Conservation (phyloP, 2,113 vertebrate genomes). For the Arvicanthis niloticus region DNA sequence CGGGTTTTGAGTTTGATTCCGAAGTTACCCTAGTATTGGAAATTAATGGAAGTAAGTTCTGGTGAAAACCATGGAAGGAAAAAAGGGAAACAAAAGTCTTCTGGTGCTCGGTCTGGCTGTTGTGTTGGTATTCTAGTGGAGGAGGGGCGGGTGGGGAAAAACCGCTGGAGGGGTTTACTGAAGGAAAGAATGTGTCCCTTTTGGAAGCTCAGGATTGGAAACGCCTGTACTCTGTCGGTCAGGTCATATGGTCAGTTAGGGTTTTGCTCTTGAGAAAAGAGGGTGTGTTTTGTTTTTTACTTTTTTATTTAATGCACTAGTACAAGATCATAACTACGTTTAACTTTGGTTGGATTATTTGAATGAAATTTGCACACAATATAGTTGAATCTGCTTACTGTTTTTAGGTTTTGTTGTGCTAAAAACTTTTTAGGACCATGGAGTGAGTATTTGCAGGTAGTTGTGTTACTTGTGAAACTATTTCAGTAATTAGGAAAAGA, state of each 20-base stretch:
- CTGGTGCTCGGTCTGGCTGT: not conserved
- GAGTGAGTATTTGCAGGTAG: not conserved
- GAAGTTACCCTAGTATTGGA: not conserved
- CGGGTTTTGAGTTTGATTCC: not conserved
- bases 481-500: not conserved
- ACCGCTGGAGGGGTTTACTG: not conserved
- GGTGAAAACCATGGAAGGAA: not conserved
- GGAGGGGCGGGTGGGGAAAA: not conserved
- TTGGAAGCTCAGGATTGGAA: not conserved
- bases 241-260: not conserved
- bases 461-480: slow-evolving; percentile 35
- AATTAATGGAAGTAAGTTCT: not conserved
- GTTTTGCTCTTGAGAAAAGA: slow-evolving; percentile 12
- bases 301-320: not conserved
- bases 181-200: not conserved
- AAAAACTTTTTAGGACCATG: not conserved
- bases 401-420: slow-evolving; percentile 12
- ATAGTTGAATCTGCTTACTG: not conserved
- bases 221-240: not conserved
- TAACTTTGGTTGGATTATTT: slow-evolving; percentile 45
- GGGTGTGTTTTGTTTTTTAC: not conserved
- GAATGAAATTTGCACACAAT: not conserved
- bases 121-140: slow-evolving; percentile 30
- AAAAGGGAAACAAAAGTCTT: slow-evolving; percentile 8
- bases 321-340: not conserved